Percentiles rank a stretch among this genome's conserved stretches.
phyloP scores from a whole-genome alignment of 2,888 invertebrate genomes.

The Gisinianus flammeolus region DNA sequence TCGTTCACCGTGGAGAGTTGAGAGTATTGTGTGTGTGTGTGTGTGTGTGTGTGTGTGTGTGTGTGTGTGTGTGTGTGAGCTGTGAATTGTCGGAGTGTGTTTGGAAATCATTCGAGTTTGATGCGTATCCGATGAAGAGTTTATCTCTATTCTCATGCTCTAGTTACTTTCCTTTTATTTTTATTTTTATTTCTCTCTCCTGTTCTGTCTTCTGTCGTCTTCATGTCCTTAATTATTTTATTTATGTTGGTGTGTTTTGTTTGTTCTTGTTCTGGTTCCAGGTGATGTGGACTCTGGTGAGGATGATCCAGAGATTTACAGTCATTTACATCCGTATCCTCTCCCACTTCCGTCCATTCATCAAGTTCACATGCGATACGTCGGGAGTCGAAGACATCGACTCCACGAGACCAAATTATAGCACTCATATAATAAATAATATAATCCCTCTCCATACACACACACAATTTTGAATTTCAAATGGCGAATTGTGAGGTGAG shows the following conservation, averaged over 20 bases:
- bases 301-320: slow-evolving; percentile 65
- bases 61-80: too few relatives aligned
- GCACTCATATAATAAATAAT: slow-evolving; percentile 2
- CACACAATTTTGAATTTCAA: too few relatives aligned
- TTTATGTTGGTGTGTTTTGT: background rate
- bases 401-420: slow-evolving; percentile 58
- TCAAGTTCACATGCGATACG: slow-evolving; percentile 46
- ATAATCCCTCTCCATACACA: too few relatives aligned
- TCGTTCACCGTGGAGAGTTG: too few relatives aligned
- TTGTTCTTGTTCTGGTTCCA: slow-evolving; percentile 60
- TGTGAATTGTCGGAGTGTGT: too few relatives aligned
- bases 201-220: background rate
- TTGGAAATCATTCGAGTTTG: slow-evolving; percentile 9
- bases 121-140: background rate
- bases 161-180: slow-evolving; percentile 12
- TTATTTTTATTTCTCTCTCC: background rate
- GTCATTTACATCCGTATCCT: slow-evolving; percentile 49
- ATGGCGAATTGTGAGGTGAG: too few relatives aligned
- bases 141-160: slow-evolving; percentile 21
- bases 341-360: slow-evolving; percentile 56
- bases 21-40: too few relatives aligned
- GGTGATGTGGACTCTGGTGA: slow-evolving; percentile 83
- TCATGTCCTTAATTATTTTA: background rate
- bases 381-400: slow-evolving; percentile 36
- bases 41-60: too few relatives aligned